These are phyloP conservation scores for Tiphia femorata DNA, from an alignment of 2,888 invertebrate genomes.

Conservation along the genomic window DNA sequence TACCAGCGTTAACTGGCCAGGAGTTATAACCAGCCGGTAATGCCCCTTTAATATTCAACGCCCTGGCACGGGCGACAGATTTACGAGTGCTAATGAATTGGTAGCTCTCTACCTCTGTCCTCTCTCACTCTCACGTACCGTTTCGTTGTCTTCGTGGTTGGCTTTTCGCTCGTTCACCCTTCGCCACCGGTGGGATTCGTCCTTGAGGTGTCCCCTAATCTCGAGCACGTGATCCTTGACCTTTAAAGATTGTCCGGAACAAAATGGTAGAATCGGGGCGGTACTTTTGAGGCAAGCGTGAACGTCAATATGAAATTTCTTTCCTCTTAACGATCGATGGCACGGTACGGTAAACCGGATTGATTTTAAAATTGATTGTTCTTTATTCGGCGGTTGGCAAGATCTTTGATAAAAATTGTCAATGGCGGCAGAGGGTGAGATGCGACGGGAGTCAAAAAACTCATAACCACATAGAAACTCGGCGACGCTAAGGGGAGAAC, in stretches of 20 bases:
- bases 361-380: no score
- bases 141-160: neutral
- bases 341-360: no score
- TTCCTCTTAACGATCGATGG: no score
- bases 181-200: no score
- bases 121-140: neutral
- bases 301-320: no score
- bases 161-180: neutral
- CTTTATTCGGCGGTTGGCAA: conserved; percentile 61
- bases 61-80: conserved; percentile 61
- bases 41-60: conserved; percentile 66
- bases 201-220: no score
- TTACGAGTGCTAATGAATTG: conserved; percentile 68
- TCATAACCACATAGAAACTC: no score
- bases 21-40: conserved; percentile 64
- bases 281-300: no score
- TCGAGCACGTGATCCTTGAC: no score
- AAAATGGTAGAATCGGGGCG: no score
- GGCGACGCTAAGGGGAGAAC: conserved; percentile 21
- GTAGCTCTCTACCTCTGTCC: conserved; percentile 28
- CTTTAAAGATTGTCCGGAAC: no score
- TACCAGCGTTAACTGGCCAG: conserved; percentile 59
- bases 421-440: conserved; percentile 43
- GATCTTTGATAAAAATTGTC: conserved; percentile 43
- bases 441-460: neutral